These are phyloP conservation scores for Crocuta crocuta DNA, from an alignment of 2,113 vertebrate genomes.

Conservation along the genomic window DNA sequence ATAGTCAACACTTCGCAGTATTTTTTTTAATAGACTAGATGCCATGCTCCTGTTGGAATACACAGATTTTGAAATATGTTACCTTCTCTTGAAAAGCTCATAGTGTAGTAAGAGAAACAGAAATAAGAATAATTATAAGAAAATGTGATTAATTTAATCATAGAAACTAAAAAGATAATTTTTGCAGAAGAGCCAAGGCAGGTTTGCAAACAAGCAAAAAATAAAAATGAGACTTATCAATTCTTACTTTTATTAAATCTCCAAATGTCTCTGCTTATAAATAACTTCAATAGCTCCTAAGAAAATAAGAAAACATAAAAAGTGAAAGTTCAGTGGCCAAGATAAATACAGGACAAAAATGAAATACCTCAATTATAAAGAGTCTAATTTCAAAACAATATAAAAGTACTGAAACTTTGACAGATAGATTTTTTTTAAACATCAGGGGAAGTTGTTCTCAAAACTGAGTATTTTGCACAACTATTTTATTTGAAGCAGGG, in stretches of 20 bases:
- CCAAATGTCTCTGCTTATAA: constrained; percentile 6
- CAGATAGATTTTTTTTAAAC: constrained; percentile 26
- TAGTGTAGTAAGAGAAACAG: background rate
- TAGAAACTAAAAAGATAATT: background rate
- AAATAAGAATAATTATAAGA: background rate
- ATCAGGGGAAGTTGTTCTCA: constrained; percentile 23
- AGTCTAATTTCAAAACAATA: constrained; percentile 57
- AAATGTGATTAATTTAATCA: background rate
- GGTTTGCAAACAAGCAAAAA: background rate
- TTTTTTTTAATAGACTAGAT: background rate
- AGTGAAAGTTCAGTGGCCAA: background rate
- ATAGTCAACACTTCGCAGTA: background rate
- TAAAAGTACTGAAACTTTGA: constrained; percentile 15
- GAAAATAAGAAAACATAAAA: constrained; percentile 29
- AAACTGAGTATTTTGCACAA: constrained; percentile 41
- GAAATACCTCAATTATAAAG: background rate
- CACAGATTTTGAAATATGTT: constrained; percentile 9
- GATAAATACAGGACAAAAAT: constrained; percentile 21
- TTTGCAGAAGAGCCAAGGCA: background rate
- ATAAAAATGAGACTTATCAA: background rate
- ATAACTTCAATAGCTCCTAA: background rate
- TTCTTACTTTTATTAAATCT: constrained; percentile 54
- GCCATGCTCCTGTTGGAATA: background rate
- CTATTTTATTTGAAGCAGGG: constrained; percentile 45
- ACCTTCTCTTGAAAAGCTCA: background rate